Evolutionary conservation across 2,113 vertebrate genomes (phyloP).

Genomic region (Cochlearius cochlearius): DNA sequence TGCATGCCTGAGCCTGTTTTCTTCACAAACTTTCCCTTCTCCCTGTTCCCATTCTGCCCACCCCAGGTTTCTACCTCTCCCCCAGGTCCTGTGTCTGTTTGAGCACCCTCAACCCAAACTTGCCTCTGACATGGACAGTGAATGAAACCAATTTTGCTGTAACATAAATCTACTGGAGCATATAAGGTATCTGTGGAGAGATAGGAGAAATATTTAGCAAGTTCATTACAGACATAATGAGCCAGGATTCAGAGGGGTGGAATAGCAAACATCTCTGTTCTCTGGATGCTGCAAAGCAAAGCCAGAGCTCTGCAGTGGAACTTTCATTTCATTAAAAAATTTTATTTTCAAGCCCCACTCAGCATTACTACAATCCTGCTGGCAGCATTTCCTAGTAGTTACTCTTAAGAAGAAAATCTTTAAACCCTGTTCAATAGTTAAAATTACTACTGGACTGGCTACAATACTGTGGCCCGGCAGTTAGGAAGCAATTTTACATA

Average conservation of each 20-base stretch:
- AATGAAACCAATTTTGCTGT: neutral
- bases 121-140: fast-evolving
- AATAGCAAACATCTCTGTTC: neutral
- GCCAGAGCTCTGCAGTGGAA: neutral
- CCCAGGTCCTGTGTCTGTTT: neutral
- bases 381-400: neutral
- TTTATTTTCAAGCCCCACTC: neutral
- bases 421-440: neutral
- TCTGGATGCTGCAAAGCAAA: neutral
- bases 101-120: neutral
- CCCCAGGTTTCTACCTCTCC: neutral
- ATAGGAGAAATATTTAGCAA: neutral
- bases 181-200: neutral
- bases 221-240: neutral
- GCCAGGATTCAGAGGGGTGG: neutral
- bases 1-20: fast-evolving
- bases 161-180: neutral
- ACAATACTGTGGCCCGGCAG: neutral
- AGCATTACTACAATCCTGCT: neutral
- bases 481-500: neutral
- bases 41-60: neutral
- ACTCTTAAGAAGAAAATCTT: neutral
- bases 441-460: neutral
- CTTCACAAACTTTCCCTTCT: neutral
- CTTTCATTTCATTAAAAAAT: neutral